Base-by-base conservation (phyloP, 2,888 invertebrate genomes). In the Ormyrus pomaceus region DNA sequence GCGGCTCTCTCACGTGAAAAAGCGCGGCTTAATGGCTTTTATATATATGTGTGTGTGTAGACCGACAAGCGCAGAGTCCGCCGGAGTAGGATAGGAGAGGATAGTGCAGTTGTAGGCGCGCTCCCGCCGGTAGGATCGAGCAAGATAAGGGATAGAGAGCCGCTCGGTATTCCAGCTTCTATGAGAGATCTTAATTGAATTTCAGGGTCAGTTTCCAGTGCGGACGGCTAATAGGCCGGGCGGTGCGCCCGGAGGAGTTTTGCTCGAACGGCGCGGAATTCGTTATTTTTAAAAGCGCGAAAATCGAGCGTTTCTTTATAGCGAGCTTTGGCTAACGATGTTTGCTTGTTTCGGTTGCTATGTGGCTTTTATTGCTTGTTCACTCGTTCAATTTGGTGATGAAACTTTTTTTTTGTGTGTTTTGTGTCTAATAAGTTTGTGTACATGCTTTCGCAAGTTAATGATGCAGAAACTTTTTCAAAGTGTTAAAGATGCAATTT, bases 181-280 rank as follows among this genome's bases (percentile, higher is more conserved):
- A 66, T 46, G 68, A 68, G 75, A 80, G 80, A 72, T 76, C 80
- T 80, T 76, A 80, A 76, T 80, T 80, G 80, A 72, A 68, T 72
- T 68, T 80, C 80, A 76, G 71, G 76, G 80, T 70, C 59, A 64
- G 51, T 79, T 78, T 46, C 72, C 65, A 46, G 51, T 6, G 8
- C 45, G 45, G 11, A 7, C n/a, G 3, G 48, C 55, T 48, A 45
- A 59, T 5, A 9, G 66, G 9, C 10, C 51, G 53, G 66, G 8
- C 66, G 48, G 6, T 48, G 51, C 34, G 48, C 13, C 50, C 6
- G 13, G 7, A 50, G 45, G 45, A 8, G 19, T 34, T 55, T 13
- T 51, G 45, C 50, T 13, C 34, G 55, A 7, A 10, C 6, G 10
- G 46, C 19, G 19, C 11, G 51, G 45, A 64, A 77, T 77, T 70